These are phyloP conservation scores for Benitochromis conjunctus DNA, from an alignment of 2,113 vertebrate species.

Conservation along the genomic window DNA sequence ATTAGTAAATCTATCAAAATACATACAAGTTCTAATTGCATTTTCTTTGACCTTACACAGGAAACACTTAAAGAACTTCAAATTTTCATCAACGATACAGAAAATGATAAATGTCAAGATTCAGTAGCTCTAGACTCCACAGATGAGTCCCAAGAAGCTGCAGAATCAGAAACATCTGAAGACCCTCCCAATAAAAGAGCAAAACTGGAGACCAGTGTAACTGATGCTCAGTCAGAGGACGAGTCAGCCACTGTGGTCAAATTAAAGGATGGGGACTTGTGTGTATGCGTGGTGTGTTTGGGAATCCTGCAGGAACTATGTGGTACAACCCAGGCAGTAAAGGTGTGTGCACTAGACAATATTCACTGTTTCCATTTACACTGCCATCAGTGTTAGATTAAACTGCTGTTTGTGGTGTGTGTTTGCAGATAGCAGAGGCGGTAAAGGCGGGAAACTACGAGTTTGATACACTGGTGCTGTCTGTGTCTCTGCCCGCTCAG, in stretches of 20 bases:
- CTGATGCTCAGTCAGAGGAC: neutral
- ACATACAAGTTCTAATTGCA: neutral
- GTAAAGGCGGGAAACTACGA: conserved; percentile 81
- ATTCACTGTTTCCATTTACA: neutral
- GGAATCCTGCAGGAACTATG: conserved; percentile 89
- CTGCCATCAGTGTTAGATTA: accelerated
- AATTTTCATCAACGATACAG: conserved; percentile 68
- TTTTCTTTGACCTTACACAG: conserved; percentile 61
- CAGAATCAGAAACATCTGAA: neutral
- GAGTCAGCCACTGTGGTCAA: neutral
- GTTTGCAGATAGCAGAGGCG: conserved; percentile 80
- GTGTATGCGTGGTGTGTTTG: conserved; percentile 84
- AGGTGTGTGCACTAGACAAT: conserved; percentile 70
- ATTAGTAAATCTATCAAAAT: neutral
- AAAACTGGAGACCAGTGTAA: conserved; percentile 58
- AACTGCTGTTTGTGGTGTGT: neutral
- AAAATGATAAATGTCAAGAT: conserved; percentile 13
- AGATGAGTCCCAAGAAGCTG: conserved; percentile 19
- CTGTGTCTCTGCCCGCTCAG: conserved; percentile 91
- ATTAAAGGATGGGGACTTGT: neutral
- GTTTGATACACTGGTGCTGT: conserved; percentile 86
- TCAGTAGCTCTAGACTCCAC: neutral
- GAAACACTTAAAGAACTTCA: conserved; percentile 76
- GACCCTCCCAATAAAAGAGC: conserved; percentile 82
- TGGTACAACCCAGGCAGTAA: conserved; percentile 73